Percentiles rank a stretch among this genome's conserved stretches.
These are phyloP conservation scores for Herpetotheres cachinnans DNA, from an alignment of 2,113 vertebrate species.

Conservation along the genomic window DNA sequence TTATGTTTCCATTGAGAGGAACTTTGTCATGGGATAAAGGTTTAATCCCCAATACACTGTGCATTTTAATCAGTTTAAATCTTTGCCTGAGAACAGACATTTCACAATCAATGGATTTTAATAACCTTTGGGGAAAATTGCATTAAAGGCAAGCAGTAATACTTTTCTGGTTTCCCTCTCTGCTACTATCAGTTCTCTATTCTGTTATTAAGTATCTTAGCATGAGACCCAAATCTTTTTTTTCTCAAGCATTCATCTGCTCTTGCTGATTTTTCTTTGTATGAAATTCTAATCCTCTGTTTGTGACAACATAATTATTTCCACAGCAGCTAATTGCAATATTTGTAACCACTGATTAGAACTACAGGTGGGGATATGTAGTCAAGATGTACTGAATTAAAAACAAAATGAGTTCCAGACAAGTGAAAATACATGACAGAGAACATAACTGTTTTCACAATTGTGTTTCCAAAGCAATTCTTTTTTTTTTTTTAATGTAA, in stretches of 20 bases:
- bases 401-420: background rate
- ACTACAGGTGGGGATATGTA: conserved; percentile 46
- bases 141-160: background rate
- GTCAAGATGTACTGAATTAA: conserved; percentile 30
- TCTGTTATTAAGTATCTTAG: conserved; percentile 18
- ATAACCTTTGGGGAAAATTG: conserved; percentile 13
- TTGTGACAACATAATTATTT: conserved; percentile 72
- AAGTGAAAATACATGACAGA: background rate
- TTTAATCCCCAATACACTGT: conserved; percentile 24
- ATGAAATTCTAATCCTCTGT: conserved; percentile 60
- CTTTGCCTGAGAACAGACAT: conserved; percentile 16
- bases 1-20: conserved; percentile 18
- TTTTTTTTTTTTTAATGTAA: background rate
- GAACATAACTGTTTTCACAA: background rate
- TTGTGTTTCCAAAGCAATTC: background rate
- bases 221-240: conserved; percentile 18
- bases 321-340: conserved; percentile 56
- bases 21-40: conserved; percentile 34
- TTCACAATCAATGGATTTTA: conserved; percentile 42
- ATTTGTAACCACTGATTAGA: conserved; percentile 64
- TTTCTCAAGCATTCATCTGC: conserved; percentile 35
- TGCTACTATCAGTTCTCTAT: background rate
- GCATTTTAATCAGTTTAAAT: conserved; percentile 52
- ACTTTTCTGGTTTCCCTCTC: background rate
- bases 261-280: background rate